Evolutionary conservation across 2,797 vertebrate genomes (phyloP).

Genomic region (Siniperca scherzeri): DNA sequence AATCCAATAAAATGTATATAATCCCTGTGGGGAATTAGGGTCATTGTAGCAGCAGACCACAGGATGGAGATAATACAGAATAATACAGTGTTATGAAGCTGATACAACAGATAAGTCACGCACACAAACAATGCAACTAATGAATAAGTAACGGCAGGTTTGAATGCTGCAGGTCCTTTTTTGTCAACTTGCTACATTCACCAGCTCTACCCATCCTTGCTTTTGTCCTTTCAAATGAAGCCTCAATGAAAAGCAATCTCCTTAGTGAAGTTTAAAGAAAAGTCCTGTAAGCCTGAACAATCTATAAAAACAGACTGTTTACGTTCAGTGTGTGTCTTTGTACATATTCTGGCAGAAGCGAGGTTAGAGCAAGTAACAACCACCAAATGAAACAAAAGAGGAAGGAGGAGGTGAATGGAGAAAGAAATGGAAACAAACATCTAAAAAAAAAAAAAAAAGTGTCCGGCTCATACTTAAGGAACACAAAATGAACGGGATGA

Average conservation of each 20-base stretch:
- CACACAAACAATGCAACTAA: neutral
- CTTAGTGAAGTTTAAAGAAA: neutral
- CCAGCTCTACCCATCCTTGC: neutral
- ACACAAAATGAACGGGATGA: neutral
- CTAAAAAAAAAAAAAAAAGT: too few species aligned
- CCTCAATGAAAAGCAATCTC: neutral
- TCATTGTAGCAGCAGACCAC: neutral
- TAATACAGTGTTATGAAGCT: neutral
- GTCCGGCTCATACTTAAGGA: too few species aligned
- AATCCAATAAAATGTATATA: neutral
- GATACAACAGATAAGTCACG: neutral
- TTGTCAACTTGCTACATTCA: neutral
- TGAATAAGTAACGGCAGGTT: neutral
- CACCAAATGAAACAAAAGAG: neutral
- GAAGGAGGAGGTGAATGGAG: neutral
- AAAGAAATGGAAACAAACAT: neutral
- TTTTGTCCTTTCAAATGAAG: neutral
- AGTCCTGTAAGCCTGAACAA: neutral
- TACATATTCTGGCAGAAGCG: neutral
- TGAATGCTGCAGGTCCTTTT: neutral
- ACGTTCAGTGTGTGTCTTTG: neutral
- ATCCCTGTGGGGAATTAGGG: constrained; percentile 8
- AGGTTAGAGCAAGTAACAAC: neutral
- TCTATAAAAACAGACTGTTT: neutral
- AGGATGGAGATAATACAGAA: neutral